Evolutionary conservation across 1,140 invertebrate species (phyloP), one percentile per base, ranked within the genome.

Genomic region (Drosophila watanabei): DNA sequence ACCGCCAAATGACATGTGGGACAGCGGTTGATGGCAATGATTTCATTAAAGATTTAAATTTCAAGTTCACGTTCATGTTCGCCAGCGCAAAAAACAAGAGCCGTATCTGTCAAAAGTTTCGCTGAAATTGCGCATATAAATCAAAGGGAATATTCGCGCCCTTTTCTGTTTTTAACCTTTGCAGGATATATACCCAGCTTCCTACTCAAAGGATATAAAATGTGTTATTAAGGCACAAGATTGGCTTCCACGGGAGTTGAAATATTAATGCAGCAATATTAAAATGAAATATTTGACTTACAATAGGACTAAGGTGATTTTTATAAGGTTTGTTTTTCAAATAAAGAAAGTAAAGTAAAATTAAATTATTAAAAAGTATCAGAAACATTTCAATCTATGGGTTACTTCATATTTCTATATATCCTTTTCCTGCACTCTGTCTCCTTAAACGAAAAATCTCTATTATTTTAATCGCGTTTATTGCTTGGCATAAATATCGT

Each of bases 31-130:
- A 60, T 75, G 85, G 86, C 85, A 86, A 82, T 89, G 82, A 90
- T 90, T 89, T 91, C 79, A 89, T 89, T 90, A 86, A 86, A 80
- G 64, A 86, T 85, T 89, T 89, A 80, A 89, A 89, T 89, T 89
- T 86, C 86, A 89, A 89, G 86, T 89, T 90, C 86, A 89, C 78
- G 73, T 66, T 77, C 54, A 68, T 43, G 61, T 58, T 75, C 30
- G 30, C 37, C 52, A 51, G 46, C 72, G 32, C 43, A 30, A 24
- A 68, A 43, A 59, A 66, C 51, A 73, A 72, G 20, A 14, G 68
- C 35, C 39, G 58, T 18, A 73, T 51, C 60, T 62, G 65, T 28
- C 28, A 65, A 65, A 68, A 62, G 54, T 61, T 78, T 39, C 11
- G 35, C 32, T 51, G 24, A 56, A 62, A 70, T 68, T 75, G 63